These are phyloP conservation scores for Cisticola juncidis DNA, from an alignment of 2,113 vertebrate species.

Conservation along the genomic window DNA sequence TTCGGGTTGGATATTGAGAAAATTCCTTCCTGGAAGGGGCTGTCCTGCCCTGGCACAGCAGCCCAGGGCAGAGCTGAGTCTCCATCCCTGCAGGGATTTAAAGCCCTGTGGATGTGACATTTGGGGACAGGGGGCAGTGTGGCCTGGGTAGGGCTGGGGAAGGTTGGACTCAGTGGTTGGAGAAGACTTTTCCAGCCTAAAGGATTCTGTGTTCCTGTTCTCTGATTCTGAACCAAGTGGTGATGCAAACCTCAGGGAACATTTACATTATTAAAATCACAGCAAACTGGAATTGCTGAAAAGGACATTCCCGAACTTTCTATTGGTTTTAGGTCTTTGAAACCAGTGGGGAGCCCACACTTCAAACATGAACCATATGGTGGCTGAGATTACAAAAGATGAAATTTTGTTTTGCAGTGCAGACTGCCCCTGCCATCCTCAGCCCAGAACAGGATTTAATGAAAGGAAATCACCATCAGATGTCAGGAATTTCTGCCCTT, in stretches of 20 bases:
- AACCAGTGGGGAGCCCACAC: background rate
- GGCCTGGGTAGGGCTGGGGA: background rate
- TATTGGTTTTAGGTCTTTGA: background rate
- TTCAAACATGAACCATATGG: background rate
- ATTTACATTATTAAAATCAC: background rate
- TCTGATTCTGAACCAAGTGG: background rate
- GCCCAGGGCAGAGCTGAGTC: background rate
- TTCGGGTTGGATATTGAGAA: accelerated
- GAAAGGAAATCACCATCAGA: background rate
- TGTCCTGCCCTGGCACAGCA: background rate
- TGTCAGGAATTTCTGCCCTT: background rate
- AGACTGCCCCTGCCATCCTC: background rate
- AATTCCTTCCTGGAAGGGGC: accelerated
- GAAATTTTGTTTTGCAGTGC: background rate
- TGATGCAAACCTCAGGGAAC: background rate
- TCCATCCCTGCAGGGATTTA: background rate
- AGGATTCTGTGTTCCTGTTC: background rate
- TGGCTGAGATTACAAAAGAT: background rate
- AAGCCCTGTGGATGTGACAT: background rate
- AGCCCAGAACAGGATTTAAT: background rate
- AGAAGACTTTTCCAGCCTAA: background rate
- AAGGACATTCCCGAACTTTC: background rate
- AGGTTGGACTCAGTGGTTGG: accelerated
- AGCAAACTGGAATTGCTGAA: background rate
- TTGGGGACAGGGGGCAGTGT: accelerated